A percentile compares a stretch with the other conserved stretches of the same genome.
Evolutionary conservation across 2,888 invertebrate species (phyloP).

Genomic region (Deroplatys truncata): DNA sequence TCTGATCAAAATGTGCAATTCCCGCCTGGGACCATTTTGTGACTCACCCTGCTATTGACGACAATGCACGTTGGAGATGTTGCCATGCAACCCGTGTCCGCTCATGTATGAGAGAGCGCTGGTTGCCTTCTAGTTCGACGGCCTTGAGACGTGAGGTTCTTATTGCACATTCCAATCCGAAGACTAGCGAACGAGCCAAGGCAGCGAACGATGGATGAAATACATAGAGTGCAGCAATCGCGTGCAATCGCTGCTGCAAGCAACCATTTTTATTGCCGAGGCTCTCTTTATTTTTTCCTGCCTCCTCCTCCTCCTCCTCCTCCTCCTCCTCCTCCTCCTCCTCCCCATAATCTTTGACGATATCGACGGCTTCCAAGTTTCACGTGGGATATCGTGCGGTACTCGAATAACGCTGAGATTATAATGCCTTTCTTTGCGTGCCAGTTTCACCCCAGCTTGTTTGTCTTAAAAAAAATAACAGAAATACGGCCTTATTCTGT

Average conservation of each 20-base stretch:
- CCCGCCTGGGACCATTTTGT: neutral
- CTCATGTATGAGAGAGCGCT: neutral
- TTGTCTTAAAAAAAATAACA: neutral
- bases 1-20: too few species aligned
- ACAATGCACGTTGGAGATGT: neutral
- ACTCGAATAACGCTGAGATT: neutral
- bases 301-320: neutral
- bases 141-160: neutral
- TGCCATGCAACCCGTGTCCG: neutral
- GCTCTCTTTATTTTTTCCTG: neutral
- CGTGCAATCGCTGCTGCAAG: neutral
- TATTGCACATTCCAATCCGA: conserved; percentile 4
- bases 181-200: neutral
- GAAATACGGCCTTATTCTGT: too few species aligned
- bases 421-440: neutral
- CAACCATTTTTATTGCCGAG: neutral
- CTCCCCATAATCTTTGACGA: neutral
- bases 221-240: neutral
- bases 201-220: neutral
- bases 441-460: neutral
- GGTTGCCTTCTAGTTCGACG: neutral
- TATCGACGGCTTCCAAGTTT: neutral
- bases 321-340: neutral
- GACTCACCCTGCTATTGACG: neutral
- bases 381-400: neutral